phyloP scores from a whole-genome alignment of 2,888 invertebrate genomes.

The Heteropelma amictum region DNA sequence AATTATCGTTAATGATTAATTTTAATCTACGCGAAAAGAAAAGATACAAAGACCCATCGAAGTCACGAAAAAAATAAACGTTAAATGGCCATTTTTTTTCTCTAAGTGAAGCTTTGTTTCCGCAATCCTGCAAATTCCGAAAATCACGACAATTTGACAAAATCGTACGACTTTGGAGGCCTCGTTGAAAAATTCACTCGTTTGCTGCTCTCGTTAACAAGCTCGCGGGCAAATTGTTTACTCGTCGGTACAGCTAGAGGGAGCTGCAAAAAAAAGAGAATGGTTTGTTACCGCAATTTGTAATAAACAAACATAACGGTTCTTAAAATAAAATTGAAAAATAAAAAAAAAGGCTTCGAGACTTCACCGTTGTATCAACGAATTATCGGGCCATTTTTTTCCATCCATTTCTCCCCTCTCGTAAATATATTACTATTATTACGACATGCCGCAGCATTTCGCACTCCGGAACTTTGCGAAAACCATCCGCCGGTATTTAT shows the following conservation, averaged over 20 bases:
- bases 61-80: too few species aligned
- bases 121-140: neutral
- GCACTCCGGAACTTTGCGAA: too few species aligned
- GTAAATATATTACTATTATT: too few species aligned
- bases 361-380: constrained; percentile 36
- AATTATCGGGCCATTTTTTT: constrained; percentile 38
- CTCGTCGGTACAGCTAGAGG: neutral
- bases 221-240: neutral
- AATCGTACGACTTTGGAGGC: neutral
- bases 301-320: constrained; percentile 43
- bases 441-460: too few species aligned
- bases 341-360: neutral
- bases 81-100: neutral
- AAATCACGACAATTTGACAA: neutral
- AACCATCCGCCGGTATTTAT: constrained; percentile 9
- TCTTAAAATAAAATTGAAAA: neutral
- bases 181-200: neutral
- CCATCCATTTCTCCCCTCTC: neutral
- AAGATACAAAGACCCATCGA: too few species aligned
- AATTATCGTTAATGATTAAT: too few species aligned
- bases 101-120: neutral
- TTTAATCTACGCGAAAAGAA: too few species aligned
- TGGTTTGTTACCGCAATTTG: neutral
- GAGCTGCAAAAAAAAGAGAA: neutral
- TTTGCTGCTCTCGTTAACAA: neutral